These are phyloP conservation scores for Pomacea maculata DNA, from an alignment of 1,140 invertebrate genomes.

Conservation along the genomic window DNA sequence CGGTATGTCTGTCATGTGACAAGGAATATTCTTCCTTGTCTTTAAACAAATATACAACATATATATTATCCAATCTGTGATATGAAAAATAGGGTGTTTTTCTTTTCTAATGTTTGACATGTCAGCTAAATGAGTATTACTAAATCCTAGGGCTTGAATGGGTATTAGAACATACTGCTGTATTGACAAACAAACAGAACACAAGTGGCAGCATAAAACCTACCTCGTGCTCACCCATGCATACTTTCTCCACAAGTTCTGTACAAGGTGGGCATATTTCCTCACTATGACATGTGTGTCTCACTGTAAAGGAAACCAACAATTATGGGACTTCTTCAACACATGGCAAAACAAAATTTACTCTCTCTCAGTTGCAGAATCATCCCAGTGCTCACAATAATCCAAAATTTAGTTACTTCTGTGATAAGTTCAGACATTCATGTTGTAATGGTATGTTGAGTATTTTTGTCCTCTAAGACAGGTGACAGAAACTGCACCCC, in stretches of 20 bases:
- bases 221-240: slow-evolving; percentile 88
- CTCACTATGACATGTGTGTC: slow-evolving; percentile 75
- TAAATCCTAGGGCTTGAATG: no score
- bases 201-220: slow-evolving; percentile 25
- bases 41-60: slow-evolving; percentile 33
- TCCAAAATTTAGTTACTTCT: no score
- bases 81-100: no score
- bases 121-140: no score
- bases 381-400: no score
- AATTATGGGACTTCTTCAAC: background rate
- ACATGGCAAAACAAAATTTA: background rate
- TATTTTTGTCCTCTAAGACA: no score
- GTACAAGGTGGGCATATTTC: slow-evolving; percentile 91
- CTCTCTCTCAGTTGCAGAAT: no score
- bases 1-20: slow-evolving; percentile 86
- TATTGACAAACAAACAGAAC: slow-evolving; percentile 3
- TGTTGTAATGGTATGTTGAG: no score
- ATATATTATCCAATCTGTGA: no score
- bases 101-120: no score
- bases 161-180: background rate
- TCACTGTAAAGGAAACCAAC: slow-evolving; percentile 44
- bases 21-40: slow-evolving; percentile 87
- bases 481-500: no score
- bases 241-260: slow-evolving; percentile 85
- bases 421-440: no score